Evolutionary conservation across 2,888 invertebrate genomes (phyloP).

Genomic region (Meteorus cinctellus): DNA sequence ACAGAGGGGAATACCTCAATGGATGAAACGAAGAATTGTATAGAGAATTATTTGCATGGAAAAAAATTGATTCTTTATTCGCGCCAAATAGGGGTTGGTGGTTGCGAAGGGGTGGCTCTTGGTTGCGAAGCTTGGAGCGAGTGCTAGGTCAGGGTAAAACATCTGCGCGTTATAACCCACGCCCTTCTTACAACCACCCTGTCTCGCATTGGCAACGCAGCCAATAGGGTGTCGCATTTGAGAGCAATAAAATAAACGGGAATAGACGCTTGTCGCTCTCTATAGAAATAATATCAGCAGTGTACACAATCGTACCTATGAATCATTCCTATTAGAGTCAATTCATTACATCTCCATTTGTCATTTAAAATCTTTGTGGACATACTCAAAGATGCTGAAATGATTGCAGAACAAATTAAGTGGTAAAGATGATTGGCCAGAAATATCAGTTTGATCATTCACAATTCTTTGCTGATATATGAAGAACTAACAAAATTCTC

Average conservation of each 20-base stretch:
- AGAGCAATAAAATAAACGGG: not conserved
- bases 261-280: not conserved
- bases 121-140: constrained; percentile 38
- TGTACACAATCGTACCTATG: not conserved
- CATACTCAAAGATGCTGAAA: no score
- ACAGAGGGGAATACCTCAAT: not conserved
- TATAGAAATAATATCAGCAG: not conserved
- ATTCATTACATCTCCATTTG: not conserved
- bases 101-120: constrained; percentile 37
- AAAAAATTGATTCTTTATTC: not conserved
- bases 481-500: not conserved
- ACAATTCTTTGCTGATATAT: no score
- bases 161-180: constrained; percentile 54
- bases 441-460: no score
- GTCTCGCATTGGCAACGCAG: not conserved
- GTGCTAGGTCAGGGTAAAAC: constrained; percentile 63
- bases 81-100: constrained; percentile 17
- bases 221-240: constrained; percentile 21
- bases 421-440: no score
- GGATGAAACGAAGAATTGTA: not conserved
- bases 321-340: not conserved
- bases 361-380: no score
- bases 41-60: not conserved
- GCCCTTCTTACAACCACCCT: constrained; percentile 53
- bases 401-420: no score